Conservation (phyloP, 2,797 vertebrate genomes). For the Hemibagrus guttatus region DNA sequence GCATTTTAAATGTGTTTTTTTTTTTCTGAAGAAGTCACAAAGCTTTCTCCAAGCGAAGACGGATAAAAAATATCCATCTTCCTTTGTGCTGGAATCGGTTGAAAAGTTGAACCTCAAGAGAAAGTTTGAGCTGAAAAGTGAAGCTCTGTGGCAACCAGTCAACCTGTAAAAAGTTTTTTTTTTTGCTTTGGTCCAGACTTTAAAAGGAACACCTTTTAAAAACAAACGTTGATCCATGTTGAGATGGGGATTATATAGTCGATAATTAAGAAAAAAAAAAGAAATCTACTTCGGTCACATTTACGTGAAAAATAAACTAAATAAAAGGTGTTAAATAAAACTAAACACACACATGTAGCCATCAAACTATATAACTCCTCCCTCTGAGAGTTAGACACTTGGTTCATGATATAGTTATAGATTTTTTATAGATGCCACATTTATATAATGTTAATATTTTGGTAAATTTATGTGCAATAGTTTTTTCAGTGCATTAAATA, state of each 20-base stretch:
- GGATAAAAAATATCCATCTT: not conserved
- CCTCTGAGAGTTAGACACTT: too few species aligned
- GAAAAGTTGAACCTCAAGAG: not conserved
- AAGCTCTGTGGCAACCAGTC: not conserved
- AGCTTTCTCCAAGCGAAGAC: not conserved
- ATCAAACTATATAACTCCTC: too few species aligned
- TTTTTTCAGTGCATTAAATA: too few species aligned
- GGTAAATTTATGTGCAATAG: too few species aligned
- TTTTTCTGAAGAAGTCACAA: not conserved
- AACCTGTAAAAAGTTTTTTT: not conserved
- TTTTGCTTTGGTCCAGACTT: not conserved
- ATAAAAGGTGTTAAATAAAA: too few species aligned
- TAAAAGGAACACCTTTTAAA: not conserved
- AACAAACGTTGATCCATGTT: not conserved
- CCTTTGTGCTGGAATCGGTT: not conserved
- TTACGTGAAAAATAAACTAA: accelerated
- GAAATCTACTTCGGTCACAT: not conserved
- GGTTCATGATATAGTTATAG: too few species aligned
- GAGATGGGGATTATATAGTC: not conserved
- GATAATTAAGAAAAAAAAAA: not conserved
- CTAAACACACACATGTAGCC: too few species aligned
- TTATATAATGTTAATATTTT: too few species aligned
- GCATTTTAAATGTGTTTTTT: not conserved
- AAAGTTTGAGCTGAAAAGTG: not conserved
- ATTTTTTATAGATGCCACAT: too few species aligned